Conservation (phyloP, 2,888 invertebrate genomes). For the Heliconius aoede region DNA sequence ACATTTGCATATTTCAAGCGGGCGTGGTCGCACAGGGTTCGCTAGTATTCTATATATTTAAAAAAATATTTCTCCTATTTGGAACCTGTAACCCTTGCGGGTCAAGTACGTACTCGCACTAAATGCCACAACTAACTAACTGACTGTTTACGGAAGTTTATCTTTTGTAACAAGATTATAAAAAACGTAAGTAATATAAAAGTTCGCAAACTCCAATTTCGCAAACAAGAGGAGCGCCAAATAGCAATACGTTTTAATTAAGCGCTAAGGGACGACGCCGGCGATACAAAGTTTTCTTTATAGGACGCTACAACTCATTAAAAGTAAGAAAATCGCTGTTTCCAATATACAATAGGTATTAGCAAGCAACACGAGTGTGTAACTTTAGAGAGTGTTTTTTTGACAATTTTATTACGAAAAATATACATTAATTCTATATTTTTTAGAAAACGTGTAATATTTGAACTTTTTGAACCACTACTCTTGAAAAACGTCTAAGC, state of each 20-base stretch:
- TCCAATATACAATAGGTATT: background rate
- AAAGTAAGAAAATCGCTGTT: slow-evolving; percentile 1
- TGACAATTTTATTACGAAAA: background rate
- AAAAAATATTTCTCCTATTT: no score
- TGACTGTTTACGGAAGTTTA: background rate
- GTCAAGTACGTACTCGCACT: no score
- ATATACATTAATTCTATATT: background rate
- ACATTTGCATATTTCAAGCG: no score
- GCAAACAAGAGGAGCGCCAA: background rate
- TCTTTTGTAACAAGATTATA: background rate
- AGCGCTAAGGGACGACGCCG: background rate
- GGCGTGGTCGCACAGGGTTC: no score
- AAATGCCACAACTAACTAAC: no score
- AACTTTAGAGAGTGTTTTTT: background rate
- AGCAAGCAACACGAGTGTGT: background rate
- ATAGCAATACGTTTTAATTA: slow-evolving; percentile 16
- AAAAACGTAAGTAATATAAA: background rate
- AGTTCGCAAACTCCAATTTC: background rate
- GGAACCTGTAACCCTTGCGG: no score
- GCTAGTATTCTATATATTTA: no score
- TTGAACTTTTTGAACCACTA: no score
- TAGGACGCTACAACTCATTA: slow-evolving; percentile 1
- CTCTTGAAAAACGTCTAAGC: no score
- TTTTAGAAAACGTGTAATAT: no score
- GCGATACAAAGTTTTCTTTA: background rate